Base-by-base conservation (phyloP, 2,888 invertebrate species). In the Horisme vitalbata region DNA sequence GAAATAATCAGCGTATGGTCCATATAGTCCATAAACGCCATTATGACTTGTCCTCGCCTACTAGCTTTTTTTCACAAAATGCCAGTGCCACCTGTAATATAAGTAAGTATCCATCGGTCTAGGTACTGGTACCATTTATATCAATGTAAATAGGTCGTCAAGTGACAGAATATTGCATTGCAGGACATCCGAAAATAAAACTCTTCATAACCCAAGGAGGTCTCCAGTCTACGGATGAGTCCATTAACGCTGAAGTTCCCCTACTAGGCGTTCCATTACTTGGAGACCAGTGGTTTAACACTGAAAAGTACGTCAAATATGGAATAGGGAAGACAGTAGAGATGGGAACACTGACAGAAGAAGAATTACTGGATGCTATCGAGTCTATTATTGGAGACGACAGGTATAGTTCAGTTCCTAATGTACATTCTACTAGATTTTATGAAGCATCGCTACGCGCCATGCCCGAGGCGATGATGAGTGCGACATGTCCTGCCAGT, bases 201-300 rank as follows among this genome's bases (percentile, higher is more conserved):
- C 41, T 83, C 1, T 89, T 89, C 45, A 73, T 88, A 15, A 83
- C 80, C 0, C 86, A 87, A 74, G 83, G 79, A 39, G 85, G 86
- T 4, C 52, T 83, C 1, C 84, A 85, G 45, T 84, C 85, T 0
- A 70, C 80, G 1, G 82, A 86, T 36, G 87, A 88, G 59, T 75
- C 85, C 1, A 68, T 87, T 2, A 67, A 65, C 8, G 74, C 72
- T 2, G 73, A 72, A 28, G 75, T 82, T 0, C 85, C 86, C 1
- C 52, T 85, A 7, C 56, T 85, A 7, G 81, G 72, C 9, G 45
- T 84, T 31, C 83, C 84, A 0, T 78, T 84, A 63, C 52, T 79
- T 2, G 79, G 59, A 0, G 89, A 90, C 50, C 84, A 87, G 51
- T 77, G 73, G 61, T 70, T 57, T 24, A 86, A 86, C 52, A 72